These are phyloP conservation scores for Polietes domitor DNA, from an alignment of 2,888 invertebrate genomes.

Conservation along the genomic window DNA sequence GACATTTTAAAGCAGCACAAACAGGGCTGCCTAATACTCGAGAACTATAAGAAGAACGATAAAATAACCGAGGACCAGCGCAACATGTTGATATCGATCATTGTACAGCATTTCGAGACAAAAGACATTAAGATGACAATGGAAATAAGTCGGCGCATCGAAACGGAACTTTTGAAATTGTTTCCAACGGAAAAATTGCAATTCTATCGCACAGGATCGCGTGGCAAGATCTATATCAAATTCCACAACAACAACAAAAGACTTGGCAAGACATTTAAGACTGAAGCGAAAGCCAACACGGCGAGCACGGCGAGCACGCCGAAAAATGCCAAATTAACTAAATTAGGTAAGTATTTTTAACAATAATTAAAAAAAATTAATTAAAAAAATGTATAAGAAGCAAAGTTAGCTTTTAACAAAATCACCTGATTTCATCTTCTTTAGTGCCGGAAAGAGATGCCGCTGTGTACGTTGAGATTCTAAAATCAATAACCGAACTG, in stretches of 20 bases:
- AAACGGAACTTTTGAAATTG: constrained; percentile 20
- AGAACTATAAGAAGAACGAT: neutral
- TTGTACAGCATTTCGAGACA: neutral
- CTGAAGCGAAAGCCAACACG: neutral
- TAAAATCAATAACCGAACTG: no score
- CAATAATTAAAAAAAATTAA: neutral
- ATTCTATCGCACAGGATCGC: constrained; percentile 12
- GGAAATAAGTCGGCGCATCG: constrained; percentile 2
- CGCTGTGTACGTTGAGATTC: neutral
- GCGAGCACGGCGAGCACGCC: neutral
- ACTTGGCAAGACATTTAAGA: neutral
- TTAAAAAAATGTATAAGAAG: no score
- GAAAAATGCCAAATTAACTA: neutral
- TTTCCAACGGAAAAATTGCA: constrained; percentile 28
- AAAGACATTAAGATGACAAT: neutral
- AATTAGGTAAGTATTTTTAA: neutral
- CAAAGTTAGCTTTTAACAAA: neutral
- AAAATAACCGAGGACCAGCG: neutral
- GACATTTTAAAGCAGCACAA: constrained; percentile 5
- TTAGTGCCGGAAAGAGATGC: neutral
- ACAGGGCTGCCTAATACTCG: neutral
- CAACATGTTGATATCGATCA: neutral
- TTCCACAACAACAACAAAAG: neutral
- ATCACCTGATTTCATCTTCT: neutral
- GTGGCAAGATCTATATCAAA: constrained; percentile 15